These are phyloP conservation scores for Nephrotoma appendiculata DNA, from an alignment of 2,888 invertebrate species.

Conservation along the genomic window DNA sequence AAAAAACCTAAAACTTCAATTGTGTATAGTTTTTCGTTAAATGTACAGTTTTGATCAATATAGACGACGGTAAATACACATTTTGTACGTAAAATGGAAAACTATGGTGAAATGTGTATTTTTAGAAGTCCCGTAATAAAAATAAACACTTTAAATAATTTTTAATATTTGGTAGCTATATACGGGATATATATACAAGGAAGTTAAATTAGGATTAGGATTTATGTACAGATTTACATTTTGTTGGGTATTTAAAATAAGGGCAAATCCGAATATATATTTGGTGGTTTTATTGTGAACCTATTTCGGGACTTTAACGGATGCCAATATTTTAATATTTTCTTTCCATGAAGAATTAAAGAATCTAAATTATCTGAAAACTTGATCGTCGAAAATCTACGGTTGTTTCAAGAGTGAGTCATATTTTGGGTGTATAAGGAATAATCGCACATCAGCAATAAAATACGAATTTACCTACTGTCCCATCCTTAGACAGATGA, in stretches of 20 bases:
- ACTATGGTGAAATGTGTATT: not conserved
- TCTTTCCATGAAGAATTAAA: too few species aligned
- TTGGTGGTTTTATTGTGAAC: not conserved
- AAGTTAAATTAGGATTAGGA: not conserved
- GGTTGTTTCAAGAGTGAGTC: too few species aligned
- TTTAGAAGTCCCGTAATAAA: not conserved
- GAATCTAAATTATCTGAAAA: too few species aligned
- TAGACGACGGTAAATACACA: not conserved
- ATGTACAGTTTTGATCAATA: not conserved
- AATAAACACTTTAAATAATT: not conserved
- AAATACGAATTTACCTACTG: too few species aligned
- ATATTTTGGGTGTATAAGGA: too few species aligned
- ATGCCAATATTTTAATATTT: not conserved
- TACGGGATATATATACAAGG: not conserved
- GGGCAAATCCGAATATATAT: not conserved
- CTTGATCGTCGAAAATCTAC: too few species aligned
- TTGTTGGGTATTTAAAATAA: not conserved
- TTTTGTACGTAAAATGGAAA: not conserved
- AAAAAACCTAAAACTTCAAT: not conserved
- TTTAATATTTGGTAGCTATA: not conserved
- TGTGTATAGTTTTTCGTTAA: not conserved
- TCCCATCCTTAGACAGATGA: too few species aligned
- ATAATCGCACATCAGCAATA: too few species aligned
- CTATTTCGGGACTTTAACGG: not conserved
- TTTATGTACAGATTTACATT: not conserved